Percentiles rank a stretch among this genome's conserved stretches.
These are phyloP conservation scores for Capitella teleta DNA, from an alignment of 1,140 invertebrate species.

Conservation along the genomic window DNA sequence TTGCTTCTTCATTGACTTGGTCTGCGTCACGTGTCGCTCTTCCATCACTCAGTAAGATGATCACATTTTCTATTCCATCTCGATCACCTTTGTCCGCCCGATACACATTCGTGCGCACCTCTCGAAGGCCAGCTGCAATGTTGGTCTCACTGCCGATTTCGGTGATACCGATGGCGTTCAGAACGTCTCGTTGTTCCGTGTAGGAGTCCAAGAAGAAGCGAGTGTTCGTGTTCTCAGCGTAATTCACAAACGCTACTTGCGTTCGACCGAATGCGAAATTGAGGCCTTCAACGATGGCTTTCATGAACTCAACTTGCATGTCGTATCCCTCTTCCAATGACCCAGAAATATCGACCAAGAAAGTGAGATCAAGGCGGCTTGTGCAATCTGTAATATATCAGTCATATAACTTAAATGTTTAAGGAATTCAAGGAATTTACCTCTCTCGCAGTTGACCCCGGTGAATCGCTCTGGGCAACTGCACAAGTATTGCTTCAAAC, in stretches of 20 bases:
- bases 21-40: not conserved
- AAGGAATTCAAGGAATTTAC: not conserved
- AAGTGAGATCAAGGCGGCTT: not conserved
- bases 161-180: constrained; percentile 1
- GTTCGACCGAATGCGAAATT: constrained; percentile 6
- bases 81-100: constrained; percentile 1
- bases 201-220: constrained; percentile 4
- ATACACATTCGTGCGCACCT: not conserved
- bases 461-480: not conserved
- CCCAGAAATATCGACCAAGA: constrained; percentile 4
- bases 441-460: constrained; percentile 8
- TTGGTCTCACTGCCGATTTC: constrained; percentile 4
- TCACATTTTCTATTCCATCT: not conserved
- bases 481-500: constrained; percentile 4
- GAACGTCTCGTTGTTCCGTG: constrained; percentile 1
- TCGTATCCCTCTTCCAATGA: not conserved
- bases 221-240: not conserved
- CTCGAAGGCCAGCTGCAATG: not conserved
- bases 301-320: not conserved
- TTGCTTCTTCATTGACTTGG: not conserved
- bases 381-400: not conserved
- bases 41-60: constrained; percentile 2
- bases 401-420: not conserved
- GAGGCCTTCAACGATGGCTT: not conserved
- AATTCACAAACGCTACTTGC: not conserved